Evolutionary conservation across 2,888 invertebrate genomes (phyloP), one percentile per base, ranked within the genome.

Genomic region (Amiota communis): DNA sequence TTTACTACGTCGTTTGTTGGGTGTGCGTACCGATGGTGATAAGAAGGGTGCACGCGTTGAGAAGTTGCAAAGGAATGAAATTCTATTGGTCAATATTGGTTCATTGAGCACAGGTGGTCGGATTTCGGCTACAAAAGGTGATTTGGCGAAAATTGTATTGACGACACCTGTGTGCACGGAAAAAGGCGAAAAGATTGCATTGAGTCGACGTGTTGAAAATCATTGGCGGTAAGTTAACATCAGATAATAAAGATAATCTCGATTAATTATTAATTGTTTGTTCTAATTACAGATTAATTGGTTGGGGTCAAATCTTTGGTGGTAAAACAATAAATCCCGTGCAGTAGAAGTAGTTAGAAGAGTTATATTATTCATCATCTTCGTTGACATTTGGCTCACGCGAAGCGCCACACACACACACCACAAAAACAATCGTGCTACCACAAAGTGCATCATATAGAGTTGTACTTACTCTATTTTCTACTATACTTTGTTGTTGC

Each of bases 141-240:
- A 99, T 93, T 94, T 99, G 91, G 98, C 98, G 36, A 99, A 99
- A 91, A 98, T 99, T 80, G 95, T 96, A 69, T 92, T 99, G 73
- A 98, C 97, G 36, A 98, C 96, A 90, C 99, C 99, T 1, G 99
- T 99, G 8, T 99, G 99, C 90, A 99, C 99, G 11, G 99, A 99
- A 91, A 94, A 97, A 75, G 98, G 98, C 71, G 99, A 99, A 90
- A 99, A 99, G 90, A 99, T 99, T 85, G 99, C 99, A n/a, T 93
- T 99, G 65, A 98, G 98, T 89, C 93, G 99, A 88, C 94, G 99
- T 91, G 98, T 99, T 59, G 99, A 99, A 87, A 99, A 99, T 90
- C 99, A 99, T 92, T 99, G 99, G 99, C 95, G 99, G 95, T 95
- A 90, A 90, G 91, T 86, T 9, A 1, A 9, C 9, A 53, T 49